These are phyloP conservation scores for Drosophila kambysellisi DNA, from an alignment of 2,888 invertebrate species.

Conservation along the genomic window DNA sequence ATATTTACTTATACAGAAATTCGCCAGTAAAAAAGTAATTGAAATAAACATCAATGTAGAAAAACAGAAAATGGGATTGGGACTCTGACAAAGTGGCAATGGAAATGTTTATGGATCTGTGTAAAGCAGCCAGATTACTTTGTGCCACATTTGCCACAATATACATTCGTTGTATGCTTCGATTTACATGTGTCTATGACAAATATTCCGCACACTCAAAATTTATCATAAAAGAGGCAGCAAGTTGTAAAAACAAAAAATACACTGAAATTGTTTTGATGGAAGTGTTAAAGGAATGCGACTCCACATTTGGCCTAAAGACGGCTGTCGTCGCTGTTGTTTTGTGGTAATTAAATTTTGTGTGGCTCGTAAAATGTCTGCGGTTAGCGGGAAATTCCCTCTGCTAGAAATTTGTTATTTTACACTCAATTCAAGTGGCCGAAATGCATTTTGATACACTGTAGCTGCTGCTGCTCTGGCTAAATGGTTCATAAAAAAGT, in stretches of 20 bases:
- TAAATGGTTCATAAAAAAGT: slow-evolving; percentile 37
- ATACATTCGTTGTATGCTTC: slow-evolving; percentile 4
- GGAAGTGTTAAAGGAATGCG: slow-evolving; percentile 24
- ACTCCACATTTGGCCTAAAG: slow-evolving; percentile 16
- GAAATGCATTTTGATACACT: slow-evolving; percentile 23
- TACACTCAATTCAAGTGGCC: slow-evolving; percentile 9
- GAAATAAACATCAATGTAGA: slow-evolving; percentile 1
- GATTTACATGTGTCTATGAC: slow-evolving; percentile 18
- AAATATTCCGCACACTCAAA: neutral
- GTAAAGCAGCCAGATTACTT: slow-evolving; percentile 18
- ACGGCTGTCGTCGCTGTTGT: neutral
- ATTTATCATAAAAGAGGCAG: neutral
- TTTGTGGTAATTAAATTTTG: slow-evolving; percentile 53
- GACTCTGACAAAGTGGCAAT: neutral
- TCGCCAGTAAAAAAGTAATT: neutral
- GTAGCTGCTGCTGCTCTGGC: neutral
- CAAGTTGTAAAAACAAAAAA: neutral
- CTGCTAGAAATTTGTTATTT: slow-evolving; percentile 16
- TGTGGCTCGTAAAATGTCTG: slow-evolving; percentile 55
- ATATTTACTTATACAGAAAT: neutral
- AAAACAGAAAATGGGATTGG: slow-evolving; percentile 29
- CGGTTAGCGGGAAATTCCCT: slow-evolving; percentile 48
- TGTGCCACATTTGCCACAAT: slow-evolving; percentile 30
- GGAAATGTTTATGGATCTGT: slow-evolving; percentile 35
- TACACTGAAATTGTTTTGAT: slow-evolving; percentile 10